Evolutionary conservation across 1,140 invertebrate genomes (phyloP).

Genomic region (Vanessa tameamea): DNA sequence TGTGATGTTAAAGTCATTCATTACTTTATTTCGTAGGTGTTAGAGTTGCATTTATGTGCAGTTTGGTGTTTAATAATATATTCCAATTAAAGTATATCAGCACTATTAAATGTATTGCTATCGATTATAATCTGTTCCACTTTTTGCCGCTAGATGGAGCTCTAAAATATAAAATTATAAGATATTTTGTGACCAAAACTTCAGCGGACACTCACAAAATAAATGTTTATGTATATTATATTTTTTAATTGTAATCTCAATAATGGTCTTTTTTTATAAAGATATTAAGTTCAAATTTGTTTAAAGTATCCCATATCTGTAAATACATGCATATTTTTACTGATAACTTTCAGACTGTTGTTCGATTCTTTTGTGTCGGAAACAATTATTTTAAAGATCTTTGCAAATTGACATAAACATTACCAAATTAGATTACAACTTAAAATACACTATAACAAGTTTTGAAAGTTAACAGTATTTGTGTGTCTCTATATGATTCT

Average conservation of each 20-base stretch:
- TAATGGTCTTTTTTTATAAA: not conserved
- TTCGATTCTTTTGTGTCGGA: not conserved
- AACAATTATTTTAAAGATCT: not conserved
- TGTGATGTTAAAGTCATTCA: not conserved
- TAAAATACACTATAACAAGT: too few species aligned
- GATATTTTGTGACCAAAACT: not conserved
- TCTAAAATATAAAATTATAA: not conserved
- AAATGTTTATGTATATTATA: too few species aligned
- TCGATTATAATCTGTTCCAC: not conserved
- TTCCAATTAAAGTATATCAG: not conserved
- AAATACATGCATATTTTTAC: not conserved
- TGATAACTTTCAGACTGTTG: not conserved
- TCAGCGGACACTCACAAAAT: not conserved
- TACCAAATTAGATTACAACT: not conserved
- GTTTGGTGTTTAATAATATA: slow-evolving; percentile 5
- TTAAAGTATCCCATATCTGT: not conserved
- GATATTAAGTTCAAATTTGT: slow-evolving; percentile 11
- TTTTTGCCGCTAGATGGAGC: slow-evolving; percentile 25
- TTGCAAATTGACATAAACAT: not conserved
- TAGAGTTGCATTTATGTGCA: slow-evolving; percentile 12
- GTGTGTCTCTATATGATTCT: not conserved
- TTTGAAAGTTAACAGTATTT: slow-evolving; percentile 3
- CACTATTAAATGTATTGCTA: not conserved
- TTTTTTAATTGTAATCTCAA: not conserved
- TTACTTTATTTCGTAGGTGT: slow-evolving; percentile 8